Base-by-base conservation (phyloP, 2,113 vertebrate genomes). In the Atrichornis clamosus region DNA sequence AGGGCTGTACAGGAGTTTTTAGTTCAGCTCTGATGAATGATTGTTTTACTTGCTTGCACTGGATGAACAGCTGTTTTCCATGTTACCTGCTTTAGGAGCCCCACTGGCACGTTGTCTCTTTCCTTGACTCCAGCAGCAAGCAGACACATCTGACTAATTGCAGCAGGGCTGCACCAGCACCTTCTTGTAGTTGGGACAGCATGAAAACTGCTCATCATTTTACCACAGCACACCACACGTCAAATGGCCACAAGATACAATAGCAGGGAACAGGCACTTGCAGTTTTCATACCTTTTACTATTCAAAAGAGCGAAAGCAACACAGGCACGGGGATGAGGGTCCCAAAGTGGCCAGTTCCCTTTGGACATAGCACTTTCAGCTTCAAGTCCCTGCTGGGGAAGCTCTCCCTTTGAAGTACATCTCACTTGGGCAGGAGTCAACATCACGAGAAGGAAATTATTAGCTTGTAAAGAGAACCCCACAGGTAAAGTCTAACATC, bases 191-290 rank as follows among this genome's bases (percentile, higher is more conserved):
- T 49, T 0, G 0, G 56, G 49, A n/a, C 27, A 52, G 37, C 0
- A 1, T 21, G 49, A 42, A 70, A 72, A 87, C 33, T 0, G 0
- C 21, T 7, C 32, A 0, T 17, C 8, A 1, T 42, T 89, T 90
- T 82, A 53, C 23, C 32, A 30, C 13, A 50, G 56, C 52, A 11
- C 30, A 62, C n/a, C 27, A 23, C 50, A 10, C 13, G 50, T 63
- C 59, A 76, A 41, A 60, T 3, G 8, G 5, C 47, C 76, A 23
- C 17, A 32, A 78, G 67, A 41, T 15, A 63, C 68, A 78, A 69
- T 8, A 84, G 10, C 15, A 55, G 70, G 26, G 35, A 81, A 44
- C 9, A 15, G n/a, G 30, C 23, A 16, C 35, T 73, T 56, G 24
- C 7, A 21, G 26, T 33, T 47, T 41, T 30, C 2, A 3, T 46